Conservation (phyloP, 2,113 vertebrate species). For the Carettochelys insculpta region DNA sequence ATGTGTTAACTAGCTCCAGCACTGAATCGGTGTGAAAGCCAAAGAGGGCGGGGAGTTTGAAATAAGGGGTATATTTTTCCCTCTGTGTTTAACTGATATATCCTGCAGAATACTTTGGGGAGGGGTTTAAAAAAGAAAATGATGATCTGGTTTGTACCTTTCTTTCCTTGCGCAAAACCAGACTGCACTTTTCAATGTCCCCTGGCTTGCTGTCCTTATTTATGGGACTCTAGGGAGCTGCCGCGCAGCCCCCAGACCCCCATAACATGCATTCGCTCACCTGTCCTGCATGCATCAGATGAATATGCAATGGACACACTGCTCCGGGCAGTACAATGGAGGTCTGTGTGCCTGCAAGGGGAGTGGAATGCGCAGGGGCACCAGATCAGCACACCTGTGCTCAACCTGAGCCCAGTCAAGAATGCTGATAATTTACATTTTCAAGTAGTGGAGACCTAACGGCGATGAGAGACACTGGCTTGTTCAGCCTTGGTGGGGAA, state of each 20-base stretch:
- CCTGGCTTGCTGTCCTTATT: background rate
- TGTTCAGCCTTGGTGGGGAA: background rate
- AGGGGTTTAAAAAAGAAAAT: no score
- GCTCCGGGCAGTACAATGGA: conserved; percentile 61
- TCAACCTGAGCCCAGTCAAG: conserved; percentile 70
- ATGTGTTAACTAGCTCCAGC: conserved; percentile 70
- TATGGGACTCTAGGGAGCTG: rapidly evolving
- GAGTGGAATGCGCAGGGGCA: background rate
- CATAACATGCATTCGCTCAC: background rate
- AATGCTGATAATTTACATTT: conserved; percentile 75
- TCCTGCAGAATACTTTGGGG: background rate
- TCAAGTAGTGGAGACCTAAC: conserved; percentile 63
- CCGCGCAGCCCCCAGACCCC: background rate
- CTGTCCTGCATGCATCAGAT: background rate
- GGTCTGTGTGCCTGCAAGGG: conserved; percentile 63
- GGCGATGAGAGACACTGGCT: background rate
- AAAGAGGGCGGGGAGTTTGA: conserved; percentile 26
- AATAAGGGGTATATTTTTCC: conserved; percentile 7
- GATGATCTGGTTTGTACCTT: rapidly evolving
- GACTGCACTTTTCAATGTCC: background rate
- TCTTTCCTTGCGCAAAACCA: background rate
- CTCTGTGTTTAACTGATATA: background rate
- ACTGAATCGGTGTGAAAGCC: conserved; percentile 51
- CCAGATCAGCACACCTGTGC: conserved; percentile 71
- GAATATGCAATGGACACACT: conserved; percentile 43